Percentiles rank a stretch among this genome's conserved stretches.
phyloP scores from a whole-genome alignment of 2,797 vertebrate species.

The Triplophysa yarkandensis region DNA sequence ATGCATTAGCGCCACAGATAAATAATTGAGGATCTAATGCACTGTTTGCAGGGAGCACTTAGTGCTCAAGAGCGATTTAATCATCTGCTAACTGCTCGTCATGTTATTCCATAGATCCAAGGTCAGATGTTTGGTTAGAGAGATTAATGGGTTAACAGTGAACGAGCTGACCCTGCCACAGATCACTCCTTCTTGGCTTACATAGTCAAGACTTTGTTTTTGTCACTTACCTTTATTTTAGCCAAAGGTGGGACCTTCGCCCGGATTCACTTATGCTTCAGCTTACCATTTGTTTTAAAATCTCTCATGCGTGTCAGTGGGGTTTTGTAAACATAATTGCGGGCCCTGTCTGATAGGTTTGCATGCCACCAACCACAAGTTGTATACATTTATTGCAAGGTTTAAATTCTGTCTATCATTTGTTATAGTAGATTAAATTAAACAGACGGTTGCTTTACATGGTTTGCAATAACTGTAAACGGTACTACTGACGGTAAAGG shows the following conservation, averaged over 20 bases:
- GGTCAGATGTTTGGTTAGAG: conserved; percentile 38
- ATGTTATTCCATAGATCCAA: conserved; percentile 35
- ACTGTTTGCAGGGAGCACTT: conserved; percentile 60
- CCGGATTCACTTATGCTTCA: background rate
- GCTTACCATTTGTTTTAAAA: background rate
- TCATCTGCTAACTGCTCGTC: conserved; percentile 54
- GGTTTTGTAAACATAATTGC: background rate
- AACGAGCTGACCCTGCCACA: background rate
- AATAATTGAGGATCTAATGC: conserved; percentile 59
- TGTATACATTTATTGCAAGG: background rate
- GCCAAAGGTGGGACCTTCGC: background rate
- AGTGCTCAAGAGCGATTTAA: conserved; percentile 62
- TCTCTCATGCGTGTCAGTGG: background rate
- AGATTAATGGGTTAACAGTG: conserved; percentile 45
- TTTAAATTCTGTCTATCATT: background rate
- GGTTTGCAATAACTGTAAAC: background rate
- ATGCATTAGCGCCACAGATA: conserved; percentile 41
- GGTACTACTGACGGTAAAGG: background rate
- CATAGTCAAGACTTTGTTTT: background rate
- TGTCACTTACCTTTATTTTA: background rate
- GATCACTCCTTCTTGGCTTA: conserved; percentile 1
- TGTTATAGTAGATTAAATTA: background rate
- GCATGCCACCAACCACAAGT: background rate
- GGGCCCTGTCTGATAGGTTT: background rate
- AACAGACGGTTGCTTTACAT: background rate